Conservation (phyloP, 2,888 invertebrate genomes). For the Cylindroiulus punctatus region DNA sequence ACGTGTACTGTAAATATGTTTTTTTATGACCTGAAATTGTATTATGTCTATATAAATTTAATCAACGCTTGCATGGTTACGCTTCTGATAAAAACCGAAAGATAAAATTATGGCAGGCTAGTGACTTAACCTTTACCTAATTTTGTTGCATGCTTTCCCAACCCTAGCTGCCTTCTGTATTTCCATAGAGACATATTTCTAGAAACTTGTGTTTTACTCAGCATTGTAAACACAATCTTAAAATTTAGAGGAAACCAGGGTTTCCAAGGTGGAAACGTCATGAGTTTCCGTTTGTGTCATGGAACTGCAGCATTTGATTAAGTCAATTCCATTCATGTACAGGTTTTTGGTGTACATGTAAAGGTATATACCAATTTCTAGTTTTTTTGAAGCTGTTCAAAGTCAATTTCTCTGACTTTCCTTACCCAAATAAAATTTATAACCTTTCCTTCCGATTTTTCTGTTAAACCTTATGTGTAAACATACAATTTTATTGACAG, state of each 20-base stretch:
- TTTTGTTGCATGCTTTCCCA: background rate
- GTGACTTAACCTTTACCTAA: conserved; percentile 1
- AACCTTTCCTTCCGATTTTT: no score
- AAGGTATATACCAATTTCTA: no score
- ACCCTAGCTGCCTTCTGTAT: background rate
- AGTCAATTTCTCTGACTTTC: no score
- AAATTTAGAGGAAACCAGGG: background rate
- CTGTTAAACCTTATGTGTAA: no score
- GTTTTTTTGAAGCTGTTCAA: no score
- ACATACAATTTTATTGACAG: no score
- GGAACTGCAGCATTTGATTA: no score
- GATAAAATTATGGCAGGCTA: background rate
- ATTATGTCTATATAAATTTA: conserved; percentile 3
- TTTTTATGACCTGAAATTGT: conserved; percentile 6
- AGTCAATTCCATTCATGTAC: no score
- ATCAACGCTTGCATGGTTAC: background rate
- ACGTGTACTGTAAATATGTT: background rate
- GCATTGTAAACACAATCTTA: background rate
- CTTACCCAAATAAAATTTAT: no score
- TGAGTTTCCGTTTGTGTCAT: no score
- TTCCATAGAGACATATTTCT: background rate
- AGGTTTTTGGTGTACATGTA: no score
- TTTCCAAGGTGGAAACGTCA: background rate
- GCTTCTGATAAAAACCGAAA: background rate
- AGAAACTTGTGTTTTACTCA: background rate